Evolutionary conservation across 2,113 vertebrate genomes (phyloP), one percentile per base, ranked within the genome.

Genomic region (Grammomys dolichurus): DNA sequence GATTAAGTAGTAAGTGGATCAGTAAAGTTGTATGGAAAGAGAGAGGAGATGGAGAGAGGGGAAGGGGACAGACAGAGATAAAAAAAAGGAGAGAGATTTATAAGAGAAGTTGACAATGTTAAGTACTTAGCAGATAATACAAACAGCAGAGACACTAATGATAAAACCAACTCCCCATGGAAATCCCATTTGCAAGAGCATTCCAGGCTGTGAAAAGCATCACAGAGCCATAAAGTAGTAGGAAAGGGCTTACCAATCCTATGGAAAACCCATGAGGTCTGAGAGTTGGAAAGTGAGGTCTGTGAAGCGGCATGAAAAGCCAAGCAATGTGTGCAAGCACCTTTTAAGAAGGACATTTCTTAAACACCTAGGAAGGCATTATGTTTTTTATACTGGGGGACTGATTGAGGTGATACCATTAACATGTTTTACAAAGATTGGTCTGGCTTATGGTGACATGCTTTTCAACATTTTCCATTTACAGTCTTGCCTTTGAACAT

Each of bases 381-480:
- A 73, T 56, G 2, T n/a, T 26, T 92, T 90, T 93, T 56, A 76
- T 60, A 0, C 24, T 88, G 81, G 76, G 78, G 22, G 17, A 43
- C 14, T 67, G 43, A 56, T 46, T 48, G 77, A 33, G 78, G 36
- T 73, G 65, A 73, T 86, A 10, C 43, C 43, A 86, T 90, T 75
- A 88, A 43, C 26, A 76, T 76, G 54, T 43, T 60, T 93, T 90
- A 63, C 46, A 92, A 94, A 78, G 63, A 95, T 92, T 31, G 6
- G 54, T 88, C 85, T 90, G 85, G 78, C 65, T 97, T 84, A 94
- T 14, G 46, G 90, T 95, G 89, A 78, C 93, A 87, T 56, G 77
- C 67, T 95, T 95, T 89, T 87, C 73, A 70, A 75, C 87, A 91
- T 92, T 97, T 95, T 93, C 93, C 91, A 89, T 87, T 95, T 95